phyloP scores from a whole-genome alignment of 1,140 invertebrate genomes.

The Leptinotarsa defecta region DNA sequence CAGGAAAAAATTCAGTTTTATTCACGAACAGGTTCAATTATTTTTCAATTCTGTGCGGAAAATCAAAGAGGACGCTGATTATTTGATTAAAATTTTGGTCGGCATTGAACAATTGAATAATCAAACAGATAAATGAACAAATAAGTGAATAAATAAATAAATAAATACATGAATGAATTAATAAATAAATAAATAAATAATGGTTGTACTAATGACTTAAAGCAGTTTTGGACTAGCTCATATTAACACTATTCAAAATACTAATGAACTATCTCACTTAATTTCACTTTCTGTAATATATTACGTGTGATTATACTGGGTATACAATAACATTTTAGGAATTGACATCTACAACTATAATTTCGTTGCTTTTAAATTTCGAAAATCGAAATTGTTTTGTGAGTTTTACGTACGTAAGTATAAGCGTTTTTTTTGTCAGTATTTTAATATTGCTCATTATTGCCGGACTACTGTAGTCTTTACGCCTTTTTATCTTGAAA shows the following conservation, averaged over 20 bases:
- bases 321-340: conserved; percentile 29
- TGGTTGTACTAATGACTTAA: too few relatives aligned
- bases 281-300: conserved; percentile 26
- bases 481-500: neutral
- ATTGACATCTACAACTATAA: conserved; percentile 38
- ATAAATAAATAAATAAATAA: neutral
- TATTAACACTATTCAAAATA: neutral
- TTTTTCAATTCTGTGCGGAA: too few relatives aligned
- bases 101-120: too few relatives aligned
- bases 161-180: neutral
- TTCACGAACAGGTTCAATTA: too few relatives aligned
- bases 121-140: too few relatives aligned
- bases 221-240: neutral
- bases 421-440: conserved; percentile 38
- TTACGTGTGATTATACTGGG: neutral
- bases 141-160: too few relatives aligned
- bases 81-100: too few relatives aligned
- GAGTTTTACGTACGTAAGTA: conserved; percentile 38
- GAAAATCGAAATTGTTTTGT: neutral
- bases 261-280: conserved; percentile 31
- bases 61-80: too few relatives aligned
- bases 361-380: conserved; percentile 39
- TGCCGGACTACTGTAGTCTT: conserved; percentile 28
- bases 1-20: too few relatives aligned
- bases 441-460: conserved; percentile 40